Conservation (phyloP, 2,888 invertebrate genomes). For the Copidosoma aretas region DNA sequence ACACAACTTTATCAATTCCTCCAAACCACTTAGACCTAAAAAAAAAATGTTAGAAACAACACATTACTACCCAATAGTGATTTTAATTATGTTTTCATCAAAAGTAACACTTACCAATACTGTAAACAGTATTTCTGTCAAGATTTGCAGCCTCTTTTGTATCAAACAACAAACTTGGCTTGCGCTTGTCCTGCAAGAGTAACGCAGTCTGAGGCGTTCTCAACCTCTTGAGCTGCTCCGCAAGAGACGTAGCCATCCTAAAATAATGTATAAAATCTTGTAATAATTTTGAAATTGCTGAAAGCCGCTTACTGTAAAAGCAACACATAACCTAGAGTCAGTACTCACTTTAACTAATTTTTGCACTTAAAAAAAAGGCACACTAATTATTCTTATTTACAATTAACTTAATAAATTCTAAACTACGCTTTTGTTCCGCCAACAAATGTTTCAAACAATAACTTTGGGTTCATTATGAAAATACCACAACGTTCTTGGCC, state of each 20-base stretch:
- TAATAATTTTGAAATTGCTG: not conserved
- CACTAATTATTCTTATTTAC: too few relatives aligned
- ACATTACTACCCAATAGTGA: not conserved
- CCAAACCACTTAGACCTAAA: slow-evolving; percentile 77
- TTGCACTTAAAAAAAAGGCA: too few relatives aligned
- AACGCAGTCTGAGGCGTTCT: slow-evolving; percentile 77
- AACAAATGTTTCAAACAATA: too few relatives aligned
- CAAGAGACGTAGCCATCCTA: slow-evolving; percentile 49
- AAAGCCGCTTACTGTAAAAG: not conserved
- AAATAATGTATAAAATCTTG: not conserved
- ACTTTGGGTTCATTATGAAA: too few relatives aligned
- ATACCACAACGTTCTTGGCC: too few relatives aligned
- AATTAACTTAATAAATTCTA: too few relatives aligned
- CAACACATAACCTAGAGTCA: slow-evolving; percentile 15
- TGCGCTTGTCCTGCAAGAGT: slow-evolving; percentile 72
- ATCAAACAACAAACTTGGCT: slow-evolving; percentile 86
- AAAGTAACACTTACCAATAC: slow-evolving; percentile 70
- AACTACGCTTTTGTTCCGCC: too few relatives aligned
- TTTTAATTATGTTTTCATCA: slow-evolving; percentile 7
- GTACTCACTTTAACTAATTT: not conserved
- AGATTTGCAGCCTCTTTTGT: slow-evolving; percentile 87
- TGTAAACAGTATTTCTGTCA: slow-evolving; percentile 83
- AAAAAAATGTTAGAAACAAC: not conserved
- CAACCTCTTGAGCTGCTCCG: slow-evolving; percentile 78
- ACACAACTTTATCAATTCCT: slow-evolving; percentile 80